phyloP scores from a whole-genome alignment of 2,888 invertebrate species.

The Trachelus tabidus region DNA sequence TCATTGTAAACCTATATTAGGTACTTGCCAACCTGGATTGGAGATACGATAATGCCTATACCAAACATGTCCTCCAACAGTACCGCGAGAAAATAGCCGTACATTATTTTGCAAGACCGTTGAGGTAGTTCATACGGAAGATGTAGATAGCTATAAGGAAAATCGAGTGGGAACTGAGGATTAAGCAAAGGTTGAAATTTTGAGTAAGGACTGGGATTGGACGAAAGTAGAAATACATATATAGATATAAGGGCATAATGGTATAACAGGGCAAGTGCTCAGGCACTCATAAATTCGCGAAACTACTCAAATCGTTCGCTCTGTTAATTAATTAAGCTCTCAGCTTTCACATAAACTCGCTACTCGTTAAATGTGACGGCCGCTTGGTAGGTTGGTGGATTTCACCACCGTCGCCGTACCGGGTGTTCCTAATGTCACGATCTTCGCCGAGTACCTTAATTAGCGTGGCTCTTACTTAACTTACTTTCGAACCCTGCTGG shows the following conservation, averaged over 20 bases:
- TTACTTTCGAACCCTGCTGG: background rate
- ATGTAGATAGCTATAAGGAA: background rate
- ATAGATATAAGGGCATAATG: background rate
- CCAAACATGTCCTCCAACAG: background rate
- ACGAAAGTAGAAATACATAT: background rate
- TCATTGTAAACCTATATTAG: background rate
- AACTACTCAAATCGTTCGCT: constrained; percentile 27
- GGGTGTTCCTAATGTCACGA: constrained; percentile 9
- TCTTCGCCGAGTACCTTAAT: background rate
- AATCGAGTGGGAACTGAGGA: background rate
- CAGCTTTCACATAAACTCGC: constrained; percentile 19
- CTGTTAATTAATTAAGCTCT: constrained; percentile 42
- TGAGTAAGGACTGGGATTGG: background rate
- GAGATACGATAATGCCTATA: background rate
- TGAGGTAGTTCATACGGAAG: background rate
- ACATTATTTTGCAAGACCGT: background rate
- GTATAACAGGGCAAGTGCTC: background rate
- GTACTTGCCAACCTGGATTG: background rate
- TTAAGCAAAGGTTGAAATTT: background rate
- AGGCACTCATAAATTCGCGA: constrained; percentile 23
- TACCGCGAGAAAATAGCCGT: background rate
- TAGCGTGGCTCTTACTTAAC: background rate
- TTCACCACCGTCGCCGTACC: constrained; percentile 2
- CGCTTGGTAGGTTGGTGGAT: constrained; percentile 5
- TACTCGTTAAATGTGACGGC: constrained; percentile 20